Base-by-base conservation (phyloP, 1,140 invertebrate genomes). In the Bombus waltoni region DNA sequence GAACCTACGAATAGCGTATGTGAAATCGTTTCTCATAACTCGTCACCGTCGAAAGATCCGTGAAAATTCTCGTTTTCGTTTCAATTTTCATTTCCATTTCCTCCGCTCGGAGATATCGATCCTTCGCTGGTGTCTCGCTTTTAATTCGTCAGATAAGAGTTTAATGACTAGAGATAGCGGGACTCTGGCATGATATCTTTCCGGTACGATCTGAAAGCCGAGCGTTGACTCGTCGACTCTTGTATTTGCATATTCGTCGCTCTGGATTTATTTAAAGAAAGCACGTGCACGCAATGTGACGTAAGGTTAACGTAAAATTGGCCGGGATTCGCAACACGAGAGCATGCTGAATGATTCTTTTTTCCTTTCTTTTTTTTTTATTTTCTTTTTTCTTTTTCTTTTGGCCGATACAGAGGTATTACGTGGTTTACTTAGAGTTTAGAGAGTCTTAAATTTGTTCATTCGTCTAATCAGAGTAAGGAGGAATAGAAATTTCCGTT, bases 91-190 rank as follows among this genome's bases (percentile, higher is more conserved):
- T 53, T 35, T 28, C 11, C 10, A 53, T 38, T 53, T 75, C 28
- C 70, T 22, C 25, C 1, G 15, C 2, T n/a, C 38, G 28, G 3
- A 35, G 6, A 53, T 57, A 40, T 25, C 8, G 28, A 66, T 68
- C 53, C 47, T 66, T 57, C 40, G n/a, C 42, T 57, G 44, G 28
- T 76, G 1, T 42, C 28, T 77, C 22, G 28, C 53, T 44, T 81
- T 77, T 77, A 40, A 78, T 70, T 77, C 62, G 44, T 83, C 74
- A 77, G 74, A 83, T 83, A 78, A 83, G 62, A 83, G 44, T 83
- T 83, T 76, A 77, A 83, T 83, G 62, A 76, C 62, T 70, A 66
- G 10, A 83, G 81, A 83, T 83, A 83, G 44, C 44, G 62, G 75
- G 35, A 32, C 81, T 62, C 42, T 35, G 57, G 62, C 44, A 18